Evolutionary conservation across 2,797 vertebrate genomes (phyloP).

Genomic region (Selene dorsalis): DNA sequence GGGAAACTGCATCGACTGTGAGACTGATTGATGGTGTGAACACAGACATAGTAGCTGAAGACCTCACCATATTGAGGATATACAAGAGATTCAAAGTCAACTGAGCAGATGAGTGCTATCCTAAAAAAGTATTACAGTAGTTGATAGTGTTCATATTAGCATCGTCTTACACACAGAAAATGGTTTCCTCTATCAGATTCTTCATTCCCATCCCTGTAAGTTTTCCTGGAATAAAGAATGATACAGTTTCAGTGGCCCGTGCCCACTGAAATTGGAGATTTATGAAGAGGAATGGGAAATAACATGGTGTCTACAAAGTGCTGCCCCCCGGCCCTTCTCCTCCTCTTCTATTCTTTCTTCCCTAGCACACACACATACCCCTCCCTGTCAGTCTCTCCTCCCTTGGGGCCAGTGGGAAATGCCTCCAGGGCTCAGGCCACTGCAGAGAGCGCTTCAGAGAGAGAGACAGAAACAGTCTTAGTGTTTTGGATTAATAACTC

Average conservation of each 20-base stretch:
- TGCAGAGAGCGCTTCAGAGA: constrained; percentile 65
- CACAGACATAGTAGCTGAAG: constrained; percentile 14
- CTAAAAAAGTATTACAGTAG: neutral
- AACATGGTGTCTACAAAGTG: constrained; percentile 70
- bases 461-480: constrained; percentile 15
- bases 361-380: constrained; percentile 63
- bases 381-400: constrained; percentile 68
- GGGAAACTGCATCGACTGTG: constrained; percentile 10
- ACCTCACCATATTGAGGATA: neutral
- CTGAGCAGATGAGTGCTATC: neutral
- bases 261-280: constrained; percentile 72
- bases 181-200: constrained; percentile 9
- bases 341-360: constrained; percentile 16
- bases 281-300: constrained; percentile 82
- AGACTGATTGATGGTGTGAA: constrained; percentile 27
- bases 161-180: constrained; percentile 21
- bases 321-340: constrained; percentile 40
- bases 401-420: constrained; percentile 74
- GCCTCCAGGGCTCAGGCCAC: constrained; percentile 74
- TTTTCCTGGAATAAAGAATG: constrained; percentile 56
- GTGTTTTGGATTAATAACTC: constrained; percentile 39
- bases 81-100: neutral
- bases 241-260: constrained; percentile 51
- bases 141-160: constrained; percentile 5
- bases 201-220: constrained; percentile 44